Conservation (phyloP, 2,113 vertebrate genomes). For the Hemibates koningsi region DNA sequence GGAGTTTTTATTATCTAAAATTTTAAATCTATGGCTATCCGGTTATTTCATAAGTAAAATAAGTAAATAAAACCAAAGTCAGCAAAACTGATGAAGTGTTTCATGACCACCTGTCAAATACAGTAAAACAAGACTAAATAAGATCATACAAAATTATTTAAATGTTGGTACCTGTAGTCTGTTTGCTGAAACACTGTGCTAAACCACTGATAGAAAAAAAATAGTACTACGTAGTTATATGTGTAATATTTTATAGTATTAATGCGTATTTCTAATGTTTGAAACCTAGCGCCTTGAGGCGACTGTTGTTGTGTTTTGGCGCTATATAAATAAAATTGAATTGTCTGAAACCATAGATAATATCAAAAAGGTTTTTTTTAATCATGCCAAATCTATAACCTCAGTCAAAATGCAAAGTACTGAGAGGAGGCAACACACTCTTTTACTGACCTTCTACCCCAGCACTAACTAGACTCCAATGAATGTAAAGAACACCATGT, state of each 20-base stretch:
- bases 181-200: background rate
- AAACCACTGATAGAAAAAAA: background rate
- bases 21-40: background rate
- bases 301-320: background rate
- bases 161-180: background rate
- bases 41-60: background rate
- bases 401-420: background rate
- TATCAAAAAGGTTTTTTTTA: background rate
- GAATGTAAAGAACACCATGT: background rate
- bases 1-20: background rate
- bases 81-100: background rate
- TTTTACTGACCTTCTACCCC: background rate
- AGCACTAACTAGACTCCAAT: background rate
- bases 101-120: background rate
- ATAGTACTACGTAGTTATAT: background rate
- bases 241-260: background rate
- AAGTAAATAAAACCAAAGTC: background rate
- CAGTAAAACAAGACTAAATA: background rate
- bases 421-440: background rate
- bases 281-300: background rate
- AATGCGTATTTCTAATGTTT: background rate
- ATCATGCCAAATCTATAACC: background rate
- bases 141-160: background rate
- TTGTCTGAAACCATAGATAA: background rate
- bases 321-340: background rate